A percentile compares a stretch with the other conserved stretches of the same genome.
Conservation (phyloP, 64 coral and sea anemone genomes). For the Pocillopora damicornis region DNA sequence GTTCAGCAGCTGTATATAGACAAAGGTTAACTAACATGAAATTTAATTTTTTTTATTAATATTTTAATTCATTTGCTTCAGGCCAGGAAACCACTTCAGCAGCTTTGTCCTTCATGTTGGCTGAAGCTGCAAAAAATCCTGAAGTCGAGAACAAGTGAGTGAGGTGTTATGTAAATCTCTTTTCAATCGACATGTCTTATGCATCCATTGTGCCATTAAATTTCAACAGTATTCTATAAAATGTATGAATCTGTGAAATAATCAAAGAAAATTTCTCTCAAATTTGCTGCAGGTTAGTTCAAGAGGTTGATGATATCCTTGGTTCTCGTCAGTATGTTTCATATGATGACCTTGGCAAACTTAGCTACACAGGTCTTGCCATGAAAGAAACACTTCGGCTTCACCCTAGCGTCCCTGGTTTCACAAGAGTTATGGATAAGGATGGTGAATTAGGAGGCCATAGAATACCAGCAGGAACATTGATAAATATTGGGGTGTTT, state of each 20-base stretch:
- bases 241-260: too few relatives aligned
- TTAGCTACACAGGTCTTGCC: slow-evolving; percentile 29
- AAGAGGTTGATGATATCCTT: slow-evolving; percentile 24
- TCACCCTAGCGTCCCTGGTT: slow-evolving; percentile 30
- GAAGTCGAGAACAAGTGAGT: slow-evolving; percentile 41
- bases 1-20: too few relatives aligned
- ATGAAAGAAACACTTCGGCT: slow-evolving; percentile 56
- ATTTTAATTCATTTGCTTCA: background rate
- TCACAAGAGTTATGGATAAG: slow-evolving; percentile 9
- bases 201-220: too few relatives aligned
- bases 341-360: slow-evolving; percentile 28
- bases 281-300: background rate
- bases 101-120: slow-evolving; percentile 24
- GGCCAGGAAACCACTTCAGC: slow-evolving; percentile 28
- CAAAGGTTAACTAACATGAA: too few relatives aligned
- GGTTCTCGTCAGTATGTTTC: slow-evolving; percentile 15
- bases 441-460: slow-evolving; percentile 26
- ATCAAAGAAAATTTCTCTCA: background rate
- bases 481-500: background rate
- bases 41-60: background rate
- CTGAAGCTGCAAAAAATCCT: slow-evolving; percentile 36
- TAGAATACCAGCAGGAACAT: slow-evolving; percentile 19
- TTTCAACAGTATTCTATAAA: too few relatives aligned
- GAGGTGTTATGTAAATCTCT: too few relatives aligned
- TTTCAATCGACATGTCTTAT: too few relatives aligned